A percentile compares a stretch with the other conserved stretches of the same genome.
Evolutionary conservation across 1,140 invertebrate species (phyloP).

Genomic region (Heliothis subflexa): DNA sequence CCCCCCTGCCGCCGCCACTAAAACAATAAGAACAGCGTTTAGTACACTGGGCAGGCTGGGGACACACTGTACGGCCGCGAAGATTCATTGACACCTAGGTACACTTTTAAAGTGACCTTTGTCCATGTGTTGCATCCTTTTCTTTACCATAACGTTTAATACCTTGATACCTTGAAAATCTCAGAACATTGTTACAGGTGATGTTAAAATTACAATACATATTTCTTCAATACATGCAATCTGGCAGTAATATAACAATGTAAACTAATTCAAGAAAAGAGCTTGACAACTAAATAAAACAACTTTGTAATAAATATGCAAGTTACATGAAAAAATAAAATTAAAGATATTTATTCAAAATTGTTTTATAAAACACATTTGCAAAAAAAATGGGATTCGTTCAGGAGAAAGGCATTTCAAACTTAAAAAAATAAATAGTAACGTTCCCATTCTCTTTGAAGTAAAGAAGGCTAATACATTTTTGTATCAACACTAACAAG

Average conservation of each 20-base stretch:
- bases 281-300: conserved; percentile 15
- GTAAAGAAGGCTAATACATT: too few species aligned
- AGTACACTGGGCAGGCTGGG: conserved; percentile 89
- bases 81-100: conserved; percentile 86
- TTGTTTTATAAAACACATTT: neutral
- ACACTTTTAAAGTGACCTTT: conserved; percentile 87
- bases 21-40: conserved; percentile 92
- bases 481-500: too few species aligned
- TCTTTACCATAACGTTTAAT: conserved; percentile 78
- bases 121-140: conserved; percentile 83
- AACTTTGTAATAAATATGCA: conserved; percentile 12
- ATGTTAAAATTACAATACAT: conserved; percentile 67
- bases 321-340: neutral
- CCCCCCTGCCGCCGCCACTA: conserved; percentile 94
- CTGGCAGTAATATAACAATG: conserved; percentile 14
- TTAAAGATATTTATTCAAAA: neutral
- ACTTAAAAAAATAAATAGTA: too few species aligned
- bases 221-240: conserved; percentile 56
- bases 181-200: conserved; percentile 68
- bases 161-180: conserved; percentile 84
- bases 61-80: conserved; percentile 88
- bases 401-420: too few species aligned
- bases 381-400: neutral
- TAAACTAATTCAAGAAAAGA: conserved; percentile 5
- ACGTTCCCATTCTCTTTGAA: too few species aligned